Base-by-base conservation (phyloP, 1,140 invertebrate genomes). In the Phymastichus coffea region DNA sequence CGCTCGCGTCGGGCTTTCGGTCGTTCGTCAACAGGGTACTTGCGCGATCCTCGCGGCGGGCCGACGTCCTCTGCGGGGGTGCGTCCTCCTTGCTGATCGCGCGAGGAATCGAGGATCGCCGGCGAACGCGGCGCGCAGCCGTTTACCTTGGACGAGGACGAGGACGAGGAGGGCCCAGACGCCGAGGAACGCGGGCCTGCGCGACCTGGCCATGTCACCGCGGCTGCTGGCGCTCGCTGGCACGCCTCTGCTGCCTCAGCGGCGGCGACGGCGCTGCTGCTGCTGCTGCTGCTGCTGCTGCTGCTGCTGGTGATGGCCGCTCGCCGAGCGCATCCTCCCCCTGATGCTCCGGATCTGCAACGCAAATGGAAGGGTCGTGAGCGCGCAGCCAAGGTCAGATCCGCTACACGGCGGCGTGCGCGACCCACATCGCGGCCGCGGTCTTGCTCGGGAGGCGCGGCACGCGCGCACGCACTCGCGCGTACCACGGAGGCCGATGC, bases 141-240 rank as follows among this genome's bases (percentile, higher is more conserved):
- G n/a, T 37, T 23, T 71, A 79, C 78, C 78, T 78, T 78, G 72
- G 69, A 80, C 76, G 52, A 80, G 66, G 68, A 72, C 64, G 64
- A 77, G 70, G 65, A 79, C 67, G 49, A 80, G 74, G 57, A 80
- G 70, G 69, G 73, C 76, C 76, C 75, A 78, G 68, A 78, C 71
- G 61, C 75, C 75, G 63, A 78, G 74, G 71, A 78, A 77, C 61
- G 78, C 72, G 63, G 77, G 76, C 71, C 67, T 76, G 73, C 72
- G 73, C 62, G 71, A 69, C n/a, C n/a, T n/a, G 66, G 76, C 75
- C 78, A 80, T 79, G 73, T 73, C 77, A 72, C 15, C 8, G 26
- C 28, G 43, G 9, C 17, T 2, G 15, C 15, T 15, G 4, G 6
- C 14, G 17, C 28, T n/a, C 1, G 4, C 35, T 33, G 30, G 14